Percentiles rank a stretch among this genome's conserved stretches.
Conservation (phyloP, 1,140 invertebrate genomes). For the Hyposmocoma kahamanoa region DNA sequence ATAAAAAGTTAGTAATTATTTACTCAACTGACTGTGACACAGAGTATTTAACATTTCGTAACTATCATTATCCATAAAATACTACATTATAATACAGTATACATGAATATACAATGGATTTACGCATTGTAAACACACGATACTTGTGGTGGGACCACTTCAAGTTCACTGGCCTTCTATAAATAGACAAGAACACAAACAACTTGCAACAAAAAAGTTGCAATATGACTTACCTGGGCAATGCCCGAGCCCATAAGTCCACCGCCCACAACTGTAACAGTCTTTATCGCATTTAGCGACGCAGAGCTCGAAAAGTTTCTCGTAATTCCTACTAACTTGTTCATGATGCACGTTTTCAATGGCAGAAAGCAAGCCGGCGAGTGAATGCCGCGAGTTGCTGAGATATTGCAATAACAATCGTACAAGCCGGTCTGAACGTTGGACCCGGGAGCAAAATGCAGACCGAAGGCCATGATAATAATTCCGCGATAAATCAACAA, state of each 20-base stretch:
- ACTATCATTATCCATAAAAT: too few relatives aligned
- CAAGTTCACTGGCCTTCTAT: too few relatives aligned
- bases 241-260: conserved; percentile 91
- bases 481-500: not conserved
- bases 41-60: too few relatives aligned
- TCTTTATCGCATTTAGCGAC: conserved; percentile 75
- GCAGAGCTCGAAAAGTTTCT: conserved; percentile 50
- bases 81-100: too few relatives aligned
- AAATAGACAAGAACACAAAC: too few relatives aligned
- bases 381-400: not conserved
- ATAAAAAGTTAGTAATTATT: too few relatives aligned
- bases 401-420: not conserved
- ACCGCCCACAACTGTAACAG: conserved; percentile 87
- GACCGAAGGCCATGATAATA: not conserved
- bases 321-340: conserved; percentile 39
- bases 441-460: not conserved
- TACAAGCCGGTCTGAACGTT: not conserved
- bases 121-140: too few relatives aligned
- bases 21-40: too few relatives aligned
- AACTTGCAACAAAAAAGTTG: too few relatives aligned
- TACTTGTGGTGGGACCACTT: too few relatives aligned
- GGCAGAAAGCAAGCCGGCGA: not conserved
- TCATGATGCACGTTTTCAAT: conserved; percentile 34
- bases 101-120: too few relatives aligned
- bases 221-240: conserved; percentile 80